These are phyloP conservation scores for Pelodytes ibericus DNA, from an alignment of 2,797 vertebrate genomes.

Conservation along the genomic window DNA sequence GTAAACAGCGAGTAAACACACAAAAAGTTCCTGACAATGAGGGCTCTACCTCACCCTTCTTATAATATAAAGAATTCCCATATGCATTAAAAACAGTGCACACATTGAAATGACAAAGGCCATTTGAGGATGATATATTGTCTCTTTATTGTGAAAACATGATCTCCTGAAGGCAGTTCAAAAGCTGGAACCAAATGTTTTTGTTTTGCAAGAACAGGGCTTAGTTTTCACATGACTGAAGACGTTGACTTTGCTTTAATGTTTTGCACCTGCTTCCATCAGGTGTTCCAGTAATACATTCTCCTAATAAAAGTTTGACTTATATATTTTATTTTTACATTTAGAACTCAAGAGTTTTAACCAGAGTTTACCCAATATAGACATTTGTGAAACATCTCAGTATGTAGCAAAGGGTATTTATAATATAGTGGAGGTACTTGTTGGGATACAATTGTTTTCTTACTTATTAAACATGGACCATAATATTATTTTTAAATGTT, in stretches of 20 bases:
- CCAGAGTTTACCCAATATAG: no score
- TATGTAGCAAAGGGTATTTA: no score
- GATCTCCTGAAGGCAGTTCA: conserved; percentile 17
- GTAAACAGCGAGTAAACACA: conserved; percentile 5
- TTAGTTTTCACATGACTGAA: conserved; percentile 35
- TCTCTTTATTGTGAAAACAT: conserved; percentile 29
- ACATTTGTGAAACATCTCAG: no score
- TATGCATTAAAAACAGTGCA: neutral
- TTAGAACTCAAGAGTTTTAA: no score
- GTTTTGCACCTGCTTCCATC: conserved; percentile 29
- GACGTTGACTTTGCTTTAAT: conserved; percentile 34
- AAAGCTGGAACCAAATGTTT: conserved; percentile 7
- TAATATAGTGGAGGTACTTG: no score
- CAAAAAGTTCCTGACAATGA: conserved; percentile 21
- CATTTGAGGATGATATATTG: conserved; percentile 8
- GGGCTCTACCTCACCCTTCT: conserved; percentile 1
- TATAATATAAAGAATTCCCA: neutral
- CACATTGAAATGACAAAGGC: conserved; percentile 22
- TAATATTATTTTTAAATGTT: no score
- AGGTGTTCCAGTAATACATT: neutral
- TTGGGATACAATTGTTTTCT: no score
- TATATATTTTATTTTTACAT: no score
- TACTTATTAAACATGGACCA: no score
- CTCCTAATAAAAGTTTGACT: no score
- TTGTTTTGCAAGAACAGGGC: conserved; percentile 35